Evolutionary conservation across 2,113 vertebrate genomes (phyloP).

Genomic region (Chiloscyllium plagiosum): DNA sequence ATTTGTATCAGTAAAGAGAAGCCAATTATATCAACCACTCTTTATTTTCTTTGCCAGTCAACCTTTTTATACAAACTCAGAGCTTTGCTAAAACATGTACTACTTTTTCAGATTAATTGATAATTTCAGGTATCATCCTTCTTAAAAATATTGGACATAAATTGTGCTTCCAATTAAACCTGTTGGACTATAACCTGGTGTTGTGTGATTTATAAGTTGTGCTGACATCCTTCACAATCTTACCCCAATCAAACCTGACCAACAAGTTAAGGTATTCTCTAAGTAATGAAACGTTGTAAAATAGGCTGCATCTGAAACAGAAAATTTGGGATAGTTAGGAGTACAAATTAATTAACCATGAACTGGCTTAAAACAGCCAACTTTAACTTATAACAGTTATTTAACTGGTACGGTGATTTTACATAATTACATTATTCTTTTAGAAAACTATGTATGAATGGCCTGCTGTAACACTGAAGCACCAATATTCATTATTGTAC

Average conservation of each 20-base stretch:
- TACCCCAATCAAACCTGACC: background rate
- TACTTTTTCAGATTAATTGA: constrained; percentile 69
- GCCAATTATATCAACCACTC: constrained; percentile 42
- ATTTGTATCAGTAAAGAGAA: constrained; percentile 50
- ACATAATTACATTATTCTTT: background rate
- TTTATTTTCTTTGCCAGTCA: constrained; percentile 49
- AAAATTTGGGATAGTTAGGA: background rate
- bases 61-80: constrained; percentile 54
- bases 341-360: constrained; percentile 3
- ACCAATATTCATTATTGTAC: background rate
- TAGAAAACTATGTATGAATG: background rate
- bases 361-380: background rate
- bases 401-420: background rate
- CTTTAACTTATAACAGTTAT: background rate
- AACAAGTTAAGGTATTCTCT: background rate
- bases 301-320: background rate
- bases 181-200: too few species aligned
- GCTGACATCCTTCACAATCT: background rate
- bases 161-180: background rate
- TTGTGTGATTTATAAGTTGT: background rate
- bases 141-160: constrained; percentile 15
- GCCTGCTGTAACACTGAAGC: background rate
- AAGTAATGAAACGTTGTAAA: background rate
- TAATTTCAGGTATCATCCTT: constrained; percentile 24
- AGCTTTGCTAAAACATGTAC: constrained; percentile 75